phyloP scores from a whole-genome alignment of 2,113 vertebrate species.

The Arizona elegans region DNA sequence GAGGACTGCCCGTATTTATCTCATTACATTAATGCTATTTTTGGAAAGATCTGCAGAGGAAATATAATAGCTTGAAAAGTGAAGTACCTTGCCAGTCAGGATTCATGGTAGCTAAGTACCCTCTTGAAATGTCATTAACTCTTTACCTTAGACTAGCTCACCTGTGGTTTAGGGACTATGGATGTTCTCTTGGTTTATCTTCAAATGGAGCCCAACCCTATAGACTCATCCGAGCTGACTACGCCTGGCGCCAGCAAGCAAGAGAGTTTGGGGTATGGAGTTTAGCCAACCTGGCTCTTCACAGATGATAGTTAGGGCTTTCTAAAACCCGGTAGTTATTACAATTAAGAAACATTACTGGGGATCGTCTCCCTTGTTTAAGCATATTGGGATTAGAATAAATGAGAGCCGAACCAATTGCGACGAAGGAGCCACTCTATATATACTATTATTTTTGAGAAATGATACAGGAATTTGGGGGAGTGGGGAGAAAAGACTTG shows the following conservation, averaged over 20 bases:
- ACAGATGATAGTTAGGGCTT: constrained; percentile 43
- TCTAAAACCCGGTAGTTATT: constrained; percentile 51
- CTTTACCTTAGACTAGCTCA: constrained; percentile 8
- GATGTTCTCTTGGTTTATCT: constrained; percentile 6
- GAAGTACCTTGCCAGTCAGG: background rate
- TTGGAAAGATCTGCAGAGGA: background rate
- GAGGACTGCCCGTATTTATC: background rate
- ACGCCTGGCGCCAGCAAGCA: constrained; percentile 53
- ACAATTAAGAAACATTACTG: constrained; percentile 50
- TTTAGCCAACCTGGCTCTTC: constrained; percentile 40
- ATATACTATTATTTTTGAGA: constrained; percentile 46
- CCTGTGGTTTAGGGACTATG: background rate
- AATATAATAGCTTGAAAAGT: background rate
- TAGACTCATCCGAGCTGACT: constrained; percentile 39
- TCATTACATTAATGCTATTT: background rate
- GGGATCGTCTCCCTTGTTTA: constrained; percentile 46
- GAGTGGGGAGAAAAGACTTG: background rate
- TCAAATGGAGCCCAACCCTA: constrained; percentile 20
- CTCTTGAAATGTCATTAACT: background rate
- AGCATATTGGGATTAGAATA: constrained; percentile 54
- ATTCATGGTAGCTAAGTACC: background rate
- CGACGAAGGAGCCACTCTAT: constrained; percentile 15
- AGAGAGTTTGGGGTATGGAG: constrained; percentile 47
- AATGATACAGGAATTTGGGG: constrained; percentile 28
- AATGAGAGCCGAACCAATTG: constrained; percentile 42